Base-by-base conservation (phyloP, 2,113 vertebrate species). In the Hippopotamus amphibius region DNA sequence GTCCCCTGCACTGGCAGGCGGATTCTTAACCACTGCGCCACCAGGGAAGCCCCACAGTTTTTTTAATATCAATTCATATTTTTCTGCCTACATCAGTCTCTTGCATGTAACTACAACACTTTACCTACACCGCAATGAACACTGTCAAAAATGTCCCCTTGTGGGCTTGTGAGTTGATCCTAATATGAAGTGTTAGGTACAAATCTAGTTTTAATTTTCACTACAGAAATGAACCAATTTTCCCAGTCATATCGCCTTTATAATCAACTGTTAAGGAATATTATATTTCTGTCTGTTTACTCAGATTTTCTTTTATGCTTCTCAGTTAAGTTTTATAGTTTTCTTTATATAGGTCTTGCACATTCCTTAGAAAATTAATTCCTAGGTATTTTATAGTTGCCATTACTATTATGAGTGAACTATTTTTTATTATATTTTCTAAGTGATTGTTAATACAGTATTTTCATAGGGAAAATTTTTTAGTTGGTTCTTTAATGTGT, bases 351-450 rank as follows among this genome's bases (percentile, higher is more conserved):
- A 69, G 41, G 21, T 28, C 55, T 24, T 86, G 7, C 16, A 71
- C 55, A 85, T 71, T 71, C n/a, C 30, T 71, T 84, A 77, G 81
- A 63, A 95, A 80, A 87, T 66, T 53, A 55, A 90, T 80, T 86
- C 26, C n/a, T 80, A 33, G 12, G 14, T 84, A 69, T 69, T 84
- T 77, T 69, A 9, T 65, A 43, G 53, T 77, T 77, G 16, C 57
- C 85, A 68, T 55, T 93, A 37, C 5, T 65, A 61, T 33, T 69
- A 43, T 71, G 50, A 93, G 12, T 69, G 8, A 90, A 84, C 53
- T 90, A 71, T 61, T 65, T 59, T 68, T 68, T 24, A 28, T 85
- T 48, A 22, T 83, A n/a, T 89, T 69, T 89, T 93, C 61, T 50
- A 48, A 57, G 30, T 90, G 55, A 57, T 57, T 19, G 6, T 88